Percentiles rank a stretch among this genome's conserved stretches.
Conservation (phyloP, 2,888 invertebrate genomes). For the Cephus sareptanus region DNA sequence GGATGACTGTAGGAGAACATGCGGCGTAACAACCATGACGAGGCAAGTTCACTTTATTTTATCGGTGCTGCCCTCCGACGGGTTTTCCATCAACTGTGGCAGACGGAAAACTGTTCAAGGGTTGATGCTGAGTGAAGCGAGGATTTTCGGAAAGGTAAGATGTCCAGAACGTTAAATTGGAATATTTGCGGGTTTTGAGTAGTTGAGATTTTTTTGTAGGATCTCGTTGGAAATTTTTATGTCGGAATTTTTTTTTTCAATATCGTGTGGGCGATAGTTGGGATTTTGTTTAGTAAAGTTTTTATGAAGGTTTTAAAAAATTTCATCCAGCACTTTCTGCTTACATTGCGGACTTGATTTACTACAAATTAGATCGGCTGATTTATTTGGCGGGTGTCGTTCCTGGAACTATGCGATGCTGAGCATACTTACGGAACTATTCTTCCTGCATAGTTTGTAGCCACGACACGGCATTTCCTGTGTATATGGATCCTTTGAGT, state of each 20-base stretch:
- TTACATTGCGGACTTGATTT: slow-evolving; percentile 27
- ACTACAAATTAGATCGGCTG: slow-evolving; percentile 37
- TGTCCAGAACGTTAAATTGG: too few relatives aligned
- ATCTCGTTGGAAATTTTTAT: not conserved
- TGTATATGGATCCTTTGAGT: not conserved
- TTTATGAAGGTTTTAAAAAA: not conserved
- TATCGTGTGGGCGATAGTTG: not conserved
- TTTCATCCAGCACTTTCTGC: not conserved
- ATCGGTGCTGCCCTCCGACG: slow-evolving; percentile 7
- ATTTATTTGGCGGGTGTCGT: slow-evolving; percentile 29
- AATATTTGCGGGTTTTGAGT: not conserved
- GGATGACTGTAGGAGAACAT: not conserved
- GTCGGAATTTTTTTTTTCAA: not conserved
- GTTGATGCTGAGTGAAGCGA: not conserved
- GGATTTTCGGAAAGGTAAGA: too few relatives aligned
- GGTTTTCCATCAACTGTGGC: not conserved
- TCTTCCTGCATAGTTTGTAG: slow-evolving; percentile 29
- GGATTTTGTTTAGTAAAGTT: not conserved
- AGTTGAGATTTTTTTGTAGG: not conserved
- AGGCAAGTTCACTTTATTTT: not conserved
- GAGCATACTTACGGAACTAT: slow-evolving; percentile 50
- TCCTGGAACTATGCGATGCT: slow-evolving; percentile 25
- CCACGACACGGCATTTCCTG: slow-evolving; percentile 7
- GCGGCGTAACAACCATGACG: not conserved
- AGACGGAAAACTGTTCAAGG: not conserved